These are phyloP conservation scores for Drosophila pseudoobscura DNA, from an alignment of 1,140 invertebrate species.

Conservation along the genomic window DNA sequence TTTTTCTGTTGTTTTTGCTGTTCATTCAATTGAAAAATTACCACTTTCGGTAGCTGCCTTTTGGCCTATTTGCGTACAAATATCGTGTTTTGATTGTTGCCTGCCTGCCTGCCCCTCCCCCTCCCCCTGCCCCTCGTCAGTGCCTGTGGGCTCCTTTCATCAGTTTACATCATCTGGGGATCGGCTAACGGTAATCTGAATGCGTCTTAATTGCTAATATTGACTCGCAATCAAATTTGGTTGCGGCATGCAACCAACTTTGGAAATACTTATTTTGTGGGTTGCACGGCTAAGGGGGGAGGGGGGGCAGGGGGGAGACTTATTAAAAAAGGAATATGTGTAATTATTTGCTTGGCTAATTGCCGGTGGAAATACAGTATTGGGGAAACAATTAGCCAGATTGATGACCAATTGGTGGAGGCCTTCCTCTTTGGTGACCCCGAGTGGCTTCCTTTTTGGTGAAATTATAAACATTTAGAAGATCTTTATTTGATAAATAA, in stretches of 20 bases:
- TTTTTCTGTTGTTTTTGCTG: conserved; percentile 27
- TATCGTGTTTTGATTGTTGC: conserved; percentile 52
- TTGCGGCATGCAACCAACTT: neutral
- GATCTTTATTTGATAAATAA: no score
- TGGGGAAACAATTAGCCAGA: no score
- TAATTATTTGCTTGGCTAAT: no score
- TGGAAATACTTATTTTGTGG: neutral
- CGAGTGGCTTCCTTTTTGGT: no score
- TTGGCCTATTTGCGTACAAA: conserved; percentile 72
- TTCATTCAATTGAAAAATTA: conserved; percentile 81
- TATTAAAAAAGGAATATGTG: no score
- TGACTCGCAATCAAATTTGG: conserved; percentile 1
- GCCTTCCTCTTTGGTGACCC: no score
- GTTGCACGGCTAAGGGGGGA: no score
- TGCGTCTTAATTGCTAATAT: conserved; percentile 49
- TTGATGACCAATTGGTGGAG: no score
- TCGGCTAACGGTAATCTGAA: conserved; percentile 34
- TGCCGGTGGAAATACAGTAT: no score
- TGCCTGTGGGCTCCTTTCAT: neutral
- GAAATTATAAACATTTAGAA: no score
- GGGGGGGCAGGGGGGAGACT: no score
- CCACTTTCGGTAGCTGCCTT: conserved; percentile 55
- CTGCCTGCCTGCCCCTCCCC: neutral
- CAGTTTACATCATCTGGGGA: conserved; percentile 21
- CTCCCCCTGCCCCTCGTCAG: no score